These are phyloP conservation scores for Abramis brama DNA, from an alignment of 2,113 vertebrate genomes.

Conservation along the genomic window DNA sequence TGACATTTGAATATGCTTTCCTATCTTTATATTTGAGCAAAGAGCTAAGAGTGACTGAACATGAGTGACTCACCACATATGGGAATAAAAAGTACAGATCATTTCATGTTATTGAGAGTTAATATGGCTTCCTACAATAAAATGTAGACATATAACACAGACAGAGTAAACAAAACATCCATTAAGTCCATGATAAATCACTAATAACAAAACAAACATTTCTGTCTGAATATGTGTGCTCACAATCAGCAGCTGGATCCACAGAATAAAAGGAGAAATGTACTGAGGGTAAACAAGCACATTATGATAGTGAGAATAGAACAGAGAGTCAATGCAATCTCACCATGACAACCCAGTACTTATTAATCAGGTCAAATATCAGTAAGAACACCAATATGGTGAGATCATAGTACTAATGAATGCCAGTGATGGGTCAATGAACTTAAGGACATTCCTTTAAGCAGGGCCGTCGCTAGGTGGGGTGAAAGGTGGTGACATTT, in stretches of 20 bases:
- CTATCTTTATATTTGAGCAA: background rate
- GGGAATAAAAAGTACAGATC: background rate
- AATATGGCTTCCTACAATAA: background rate
- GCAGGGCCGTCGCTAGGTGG: background rate
- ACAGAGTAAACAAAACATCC: background rate
- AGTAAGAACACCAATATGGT: background rate
- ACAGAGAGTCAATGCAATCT: background rate
- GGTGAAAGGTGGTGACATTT: too few relatives aligned
- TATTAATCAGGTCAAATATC: constrained; percentile 9
- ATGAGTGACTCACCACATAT: background rate
- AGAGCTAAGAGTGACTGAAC: background rate
- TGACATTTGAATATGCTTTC: background rate
- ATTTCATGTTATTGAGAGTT: background rate
- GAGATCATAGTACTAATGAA: constrained; percentile 1
- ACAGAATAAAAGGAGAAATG: constrained; percentile 7
- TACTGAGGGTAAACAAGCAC: constrained; percentile 4
- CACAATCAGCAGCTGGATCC: constrained; percentile 1
- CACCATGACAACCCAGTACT: background rate
- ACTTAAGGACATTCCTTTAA: background rate
- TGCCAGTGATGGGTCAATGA: background rate
- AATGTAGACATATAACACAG: background rate
- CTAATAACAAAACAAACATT: background rate
- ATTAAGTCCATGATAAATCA: background rate
- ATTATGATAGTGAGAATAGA: background rate
- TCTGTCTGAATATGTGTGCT: background rate